Evolutionary conservation across 1,140 invertebrate genomes (phyloP).

Genomic region (Pogonomyrmex californicus): DNA sequence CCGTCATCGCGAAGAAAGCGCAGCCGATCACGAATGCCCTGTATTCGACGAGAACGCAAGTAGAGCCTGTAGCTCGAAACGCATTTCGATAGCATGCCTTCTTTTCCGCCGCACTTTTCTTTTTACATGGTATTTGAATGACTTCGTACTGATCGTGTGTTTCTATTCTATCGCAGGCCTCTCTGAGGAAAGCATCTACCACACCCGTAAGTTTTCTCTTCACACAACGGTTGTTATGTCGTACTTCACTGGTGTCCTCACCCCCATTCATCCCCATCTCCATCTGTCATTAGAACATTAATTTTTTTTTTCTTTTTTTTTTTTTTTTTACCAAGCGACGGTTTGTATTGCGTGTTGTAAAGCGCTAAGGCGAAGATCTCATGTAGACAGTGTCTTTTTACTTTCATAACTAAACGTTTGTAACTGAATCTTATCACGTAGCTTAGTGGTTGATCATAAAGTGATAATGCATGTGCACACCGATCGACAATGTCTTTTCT

Average conservation of each 20-base stretch:
- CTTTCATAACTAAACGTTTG: conserved; percentile 64
- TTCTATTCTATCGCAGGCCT: conserved; percentile 85
- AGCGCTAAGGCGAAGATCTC: conserved; percentile 72
- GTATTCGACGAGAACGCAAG: conserved; percentile 23
- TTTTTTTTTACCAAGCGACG: conserved; percentile 19
- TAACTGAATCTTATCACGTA: conserved; percentile 64
- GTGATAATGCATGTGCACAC: conserved; percentile 70
- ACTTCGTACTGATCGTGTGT: conserved; percentile 75
- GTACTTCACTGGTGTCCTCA: conserved; percentile 45
- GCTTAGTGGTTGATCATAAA: conserved; percentile 71
- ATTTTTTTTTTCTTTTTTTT: not conserved
- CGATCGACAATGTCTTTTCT: conserved; percentile 54
- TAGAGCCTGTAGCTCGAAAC: conserved; percentile 62
- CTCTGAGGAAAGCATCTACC: conserved; percentile 86
- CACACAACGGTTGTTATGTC: conserved; percentile 59
- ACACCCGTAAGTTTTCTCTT: conserved; percentile 84
- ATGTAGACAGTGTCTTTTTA: conserved; percentile 71
- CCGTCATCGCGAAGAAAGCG: not conserved
- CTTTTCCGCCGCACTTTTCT: conserved; percentile 46
- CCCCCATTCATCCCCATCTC: not conserved
- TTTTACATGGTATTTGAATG: conserved; percentile 51
- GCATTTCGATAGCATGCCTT: conserved; percentile 64
- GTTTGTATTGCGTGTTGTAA: conserved; percentile 51
- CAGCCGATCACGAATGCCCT: conserved; percentile 21
- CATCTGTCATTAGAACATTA: conserved; percentile 23